Conservation (phyloP, 2,113 vertebrate genomes). For the Xiphias gladius region DNA sequence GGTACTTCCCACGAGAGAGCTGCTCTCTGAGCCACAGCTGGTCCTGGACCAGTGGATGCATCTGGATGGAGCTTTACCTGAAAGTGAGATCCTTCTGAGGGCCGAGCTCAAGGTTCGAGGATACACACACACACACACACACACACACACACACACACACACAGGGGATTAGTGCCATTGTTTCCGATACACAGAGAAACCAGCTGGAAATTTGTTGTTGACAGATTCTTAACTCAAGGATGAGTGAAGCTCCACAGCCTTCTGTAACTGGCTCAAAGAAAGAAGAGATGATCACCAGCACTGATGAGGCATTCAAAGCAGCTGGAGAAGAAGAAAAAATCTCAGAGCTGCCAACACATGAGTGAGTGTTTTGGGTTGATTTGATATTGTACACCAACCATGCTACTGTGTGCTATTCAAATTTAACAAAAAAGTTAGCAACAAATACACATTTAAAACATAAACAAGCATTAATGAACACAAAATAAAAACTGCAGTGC, state of each 20-base stretch:
- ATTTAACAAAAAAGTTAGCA: background rate
- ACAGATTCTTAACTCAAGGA: slow-evolving; percentile 75
- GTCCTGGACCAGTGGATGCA: slow-evolving; percentile 88
- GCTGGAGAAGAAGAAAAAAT: slow-evolving; percentile 35
- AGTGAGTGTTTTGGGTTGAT: slow-evolving; percentile 61
- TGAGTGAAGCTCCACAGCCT: slow-evolving; percentile 66
- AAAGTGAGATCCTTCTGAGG: slow-evolving; percentile 88
- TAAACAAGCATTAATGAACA: background rate
- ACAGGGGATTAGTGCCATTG: background rate
- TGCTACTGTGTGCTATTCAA: background rate
- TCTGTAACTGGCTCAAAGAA: slow-evolving; percentile 41
- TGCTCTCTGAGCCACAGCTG: slow-evolving; percentile 85
- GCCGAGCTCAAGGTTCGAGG: slow-evolving; percentile 88
- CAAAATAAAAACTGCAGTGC: background rate
- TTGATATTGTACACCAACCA: background rate
- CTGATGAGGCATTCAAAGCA: slow-evolving; percentile 29
- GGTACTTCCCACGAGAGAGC: slow-evolving; percentile 85
- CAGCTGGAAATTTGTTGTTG: background rate
- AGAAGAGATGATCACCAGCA: background rate
- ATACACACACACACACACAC: background rate
- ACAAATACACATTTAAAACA: background rate
- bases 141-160: background rate
- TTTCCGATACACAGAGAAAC: background rate
- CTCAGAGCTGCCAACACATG: slow-evolving; percentile 35
- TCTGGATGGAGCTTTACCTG: slow-evolving; percentile 81